Evolutionary conservation across 2,888 invertebrate genomes (phyloP).

Genomic region (Gymnocheta viridis): DNA sequence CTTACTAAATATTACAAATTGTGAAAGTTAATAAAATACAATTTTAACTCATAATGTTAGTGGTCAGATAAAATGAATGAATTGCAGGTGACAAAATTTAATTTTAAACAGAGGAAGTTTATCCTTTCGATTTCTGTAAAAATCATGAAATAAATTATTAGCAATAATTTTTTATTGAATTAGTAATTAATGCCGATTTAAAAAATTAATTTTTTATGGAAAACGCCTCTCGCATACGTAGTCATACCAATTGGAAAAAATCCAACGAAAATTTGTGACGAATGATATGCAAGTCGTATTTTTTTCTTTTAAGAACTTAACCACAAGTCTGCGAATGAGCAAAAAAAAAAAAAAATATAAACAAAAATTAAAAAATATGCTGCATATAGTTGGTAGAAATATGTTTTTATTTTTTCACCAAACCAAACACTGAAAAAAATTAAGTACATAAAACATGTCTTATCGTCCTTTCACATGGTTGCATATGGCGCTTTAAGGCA

Average conservation of each 20-base stretch:
- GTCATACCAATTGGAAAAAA: neutral
- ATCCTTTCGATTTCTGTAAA: no score
- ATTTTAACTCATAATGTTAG: no score
- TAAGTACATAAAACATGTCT: conserved; percentile 36
- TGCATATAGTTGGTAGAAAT: neutral
- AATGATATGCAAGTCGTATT: neutral
- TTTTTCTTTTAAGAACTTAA: neutral
- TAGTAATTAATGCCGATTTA: no score
- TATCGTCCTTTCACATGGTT: conserved; percentile 37
- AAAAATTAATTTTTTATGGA: neutral
- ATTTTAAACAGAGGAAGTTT: no score
- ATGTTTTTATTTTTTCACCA: neutral
- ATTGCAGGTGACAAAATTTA: no score
- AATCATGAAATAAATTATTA: no score
- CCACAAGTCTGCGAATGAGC: neutral
- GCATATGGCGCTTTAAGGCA: conserved; percentile 8
- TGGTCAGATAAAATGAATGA: no score
- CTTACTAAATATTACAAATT: no score
- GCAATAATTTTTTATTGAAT: no score
- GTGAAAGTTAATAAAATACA: no score
- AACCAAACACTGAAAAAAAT: neutral
- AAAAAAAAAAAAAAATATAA: neutral
- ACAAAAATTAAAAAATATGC: neutral
- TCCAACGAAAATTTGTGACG: neutral
- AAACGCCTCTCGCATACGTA: neutral